Percentiles rank a stretch among this genome's conserved stretches.
These are phyloP conservation scores for Polyommatus iphigenia DNA, from an alignment of 2,888 invertebrate genomes.

Conservation along the genomic window DNA sequence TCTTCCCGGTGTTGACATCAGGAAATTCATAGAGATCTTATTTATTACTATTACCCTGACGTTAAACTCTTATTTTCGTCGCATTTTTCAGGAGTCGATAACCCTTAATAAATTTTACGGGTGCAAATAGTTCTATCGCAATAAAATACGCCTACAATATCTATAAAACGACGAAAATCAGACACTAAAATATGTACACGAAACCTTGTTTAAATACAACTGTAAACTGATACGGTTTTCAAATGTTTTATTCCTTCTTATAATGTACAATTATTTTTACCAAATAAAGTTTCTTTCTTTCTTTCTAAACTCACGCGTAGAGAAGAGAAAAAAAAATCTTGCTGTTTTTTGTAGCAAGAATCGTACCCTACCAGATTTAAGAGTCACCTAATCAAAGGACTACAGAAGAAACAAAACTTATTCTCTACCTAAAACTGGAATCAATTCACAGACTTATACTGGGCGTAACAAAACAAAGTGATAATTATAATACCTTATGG, in stretches of 20 bases:
- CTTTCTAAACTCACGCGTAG: neutral
- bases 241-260: too few species aligned
- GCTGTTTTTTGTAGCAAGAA: neutral
- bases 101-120: neutral
- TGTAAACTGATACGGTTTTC: too few species aligned
- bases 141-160: conserved; percentile 16
- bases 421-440: too few species aligned
- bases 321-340: too few species aligned
- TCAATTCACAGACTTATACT: too few species aligned
- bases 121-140: neutral
- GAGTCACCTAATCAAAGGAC: too few species aligned
- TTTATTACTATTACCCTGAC: neutral
- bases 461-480: too few species aligned
- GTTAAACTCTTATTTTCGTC: neutral
- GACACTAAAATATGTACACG: neutral
- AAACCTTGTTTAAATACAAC: too few species aligned
- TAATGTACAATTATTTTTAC: too few species aligned
- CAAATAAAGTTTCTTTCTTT: too few species aligned
- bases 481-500: too few species aligned
- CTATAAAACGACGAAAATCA: neutral
- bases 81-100: conserved; percentile 7
- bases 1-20: conserved; percentile 3
- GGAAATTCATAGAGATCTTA: neutral
- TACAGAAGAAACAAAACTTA: too few species aligned
- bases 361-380: neutral